Base-by-base conservation (phyloP, 2,113 vertebrate genomes). In the Stigmatopora nigra region DNA sequence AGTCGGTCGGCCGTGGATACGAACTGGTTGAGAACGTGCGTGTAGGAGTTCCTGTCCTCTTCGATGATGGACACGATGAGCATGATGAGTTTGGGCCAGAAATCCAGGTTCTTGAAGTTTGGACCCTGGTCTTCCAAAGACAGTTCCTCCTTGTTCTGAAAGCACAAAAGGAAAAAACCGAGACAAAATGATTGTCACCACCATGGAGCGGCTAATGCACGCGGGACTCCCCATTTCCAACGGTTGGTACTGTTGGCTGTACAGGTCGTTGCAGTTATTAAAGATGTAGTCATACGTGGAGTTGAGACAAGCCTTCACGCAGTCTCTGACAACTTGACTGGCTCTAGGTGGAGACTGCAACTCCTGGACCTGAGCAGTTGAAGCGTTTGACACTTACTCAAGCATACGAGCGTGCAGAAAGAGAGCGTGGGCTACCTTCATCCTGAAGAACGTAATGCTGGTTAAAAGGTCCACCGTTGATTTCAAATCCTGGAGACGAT, bases 21-120 rank as follows among this genome's bases (percentile, higher is more conserved):
- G 93, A 73, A 99, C 96, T 99, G 97, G 89, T 98, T 99, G 53
- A 99, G 91, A 47, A 98, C 92, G 10, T 94, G 92, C 1, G 93
- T 94, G 35, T 99, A 98, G 47, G 94, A 94, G 88, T 96, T 98
- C 83, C 93, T 95, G 82, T 99, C 97, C 78, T 99, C 97, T 71
- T 99, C 97, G 66, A 94, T 95, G 82, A 99, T 99, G 67, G 97
- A 99, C 65, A 99, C 96, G 10, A 98, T 95, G 36, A 99, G 90
- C 61, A 97, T 99, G 79, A 99, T 99, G 77, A 99, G 94, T 69
- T 99, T 98, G 25, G 97, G 97, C 97, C 96, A 98, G 86, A 98
- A 99, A 80, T 99, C 97, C 81, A 99, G 83, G 80, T 98, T 98
- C 83, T 91, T 93, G 83, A 94, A 92, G 77, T 93, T 98, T 7